Base-by-base conservation (phyloP, 2,888 invertebrate genomes). In the Mythimna loreyi region DNA sequence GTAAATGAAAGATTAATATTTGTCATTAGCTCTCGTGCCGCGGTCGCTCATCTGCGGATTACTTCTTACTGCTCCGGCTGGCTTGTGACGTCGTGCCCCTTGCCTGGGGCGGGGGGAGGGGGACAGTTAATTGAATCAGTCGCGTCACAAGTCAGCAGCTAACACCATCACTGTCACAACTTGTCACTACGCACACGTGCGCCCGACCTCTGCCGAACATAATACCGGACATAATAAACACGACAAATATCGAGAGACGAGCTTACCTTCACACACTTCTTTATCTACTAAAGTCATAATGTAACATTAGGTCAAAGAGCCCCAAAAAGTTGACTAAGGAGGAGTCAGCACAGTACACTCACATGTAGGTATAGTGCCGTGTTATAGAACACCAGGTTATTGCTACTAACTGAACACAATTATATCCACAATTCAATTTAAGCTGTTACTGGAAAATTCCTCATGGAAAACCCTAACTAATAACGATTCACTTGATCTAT, bases 21-120 rank as follows among this genome's bases (percentile, higher is more conserved):
- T 72, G 43, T 49, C 60, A 49, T 72, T 71, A 43, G 72, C 43
- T n/a, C 30, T 9, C 70, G 79, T 57, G 73, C 74, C 74, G 19
- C 50, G 21, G 11, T 21, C 50, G 16, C 36, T 72, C 36, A 36
- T 21, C 40, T 6, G 36, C 25, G 79, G 79, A 73, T 63, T 57
- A 73, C 33, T 72, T 73, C 45, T 52, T 72, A 25, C 30, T 73
- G 36, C 40, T 62, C 11, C 36, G 13, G 21, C 36, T 78, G 28
- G 33, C 13, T 30, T 21, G 55, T 53, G 77, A 21, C 53, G 53
- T 52, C 36, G 45, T 4, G 19, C 3, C 43, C n/a, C n/a, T 19
- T 4, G 2, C n/a, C n/a, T 16, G 36, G 21, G 16, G 7, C 16
- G 1, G 19, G 7, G 2, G 25, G 13, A 5, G 2, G 47, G 11